phyloP scores from a whole-genome alignment of 2,888 invertebrate species.

The Chrysotoxum bicinctum region DNA sequence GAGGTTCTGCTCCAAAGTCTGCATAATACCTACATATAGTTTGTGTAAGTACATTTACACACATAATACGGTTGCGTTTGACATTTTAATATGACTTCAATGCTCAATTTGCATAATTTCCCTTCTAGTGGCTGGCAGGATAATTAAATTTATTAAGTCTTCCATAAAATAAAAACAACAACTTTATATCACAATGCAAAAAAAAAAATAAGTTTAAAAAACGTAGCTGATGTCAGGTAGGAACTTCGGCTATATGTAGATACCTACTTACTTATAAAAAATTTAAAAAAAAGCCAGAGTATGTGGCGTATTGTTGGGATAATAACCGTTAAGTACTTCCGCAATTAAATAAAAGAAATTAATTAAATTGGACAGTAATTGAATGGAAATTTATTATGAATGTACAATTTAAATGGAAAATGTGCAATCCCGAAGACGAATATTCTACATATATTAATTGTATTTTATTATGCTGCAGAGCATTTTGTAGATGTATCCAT shows the following conservation, averaged over 20 bases:
- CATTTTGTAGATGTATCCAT: background rate
- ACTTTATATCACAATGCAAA: slow-evolving; percentile 6
- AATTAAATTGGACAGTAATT: slow-evolving; percentile 51
- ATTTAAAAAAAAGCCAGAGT: background rate
- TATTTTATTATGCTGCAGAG: background rate
- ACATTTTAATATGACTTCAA: slow-evolving; percentile 61
- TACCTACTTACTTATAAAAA: background rate
- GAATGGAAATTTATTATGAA: slow-evolving; percentile 19
- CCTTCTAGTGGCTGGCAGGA: slow-evolving; percentile 19
- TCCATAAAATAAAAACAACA: slow-evolving; percentile 28
- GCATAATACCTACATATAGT: background rate
- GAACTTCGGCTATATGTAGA: background rate
- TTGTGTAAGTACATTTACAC: background rate
- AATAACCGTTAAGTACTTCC: slow-evolving; percentile 44
- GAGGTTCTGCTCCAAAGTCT: background rate
- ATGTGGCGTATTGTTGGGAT: slow-evolving; percentile 8
- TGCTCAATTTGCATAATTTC: slow-evolving; percentile 64
- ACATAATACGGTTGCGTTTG: slow-evolving; percentile 41
- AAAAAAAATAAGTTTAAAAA: slow-evolving; percentile 11
- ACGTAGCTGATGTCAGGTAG: background rate
- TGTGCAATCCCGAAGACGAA: background rate
- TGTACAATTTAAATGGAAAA: background rate
- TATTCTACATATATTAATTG: background rate
- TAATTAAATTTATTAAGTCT: slow-evolving; percentile 68
- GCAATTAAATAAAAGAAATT: slow-evolving; percentile 59